Evolutionary conservation across 1,140 invertebrate genomes (phyloP).

Genomic region (Batillaria attramentaria): DNA sequence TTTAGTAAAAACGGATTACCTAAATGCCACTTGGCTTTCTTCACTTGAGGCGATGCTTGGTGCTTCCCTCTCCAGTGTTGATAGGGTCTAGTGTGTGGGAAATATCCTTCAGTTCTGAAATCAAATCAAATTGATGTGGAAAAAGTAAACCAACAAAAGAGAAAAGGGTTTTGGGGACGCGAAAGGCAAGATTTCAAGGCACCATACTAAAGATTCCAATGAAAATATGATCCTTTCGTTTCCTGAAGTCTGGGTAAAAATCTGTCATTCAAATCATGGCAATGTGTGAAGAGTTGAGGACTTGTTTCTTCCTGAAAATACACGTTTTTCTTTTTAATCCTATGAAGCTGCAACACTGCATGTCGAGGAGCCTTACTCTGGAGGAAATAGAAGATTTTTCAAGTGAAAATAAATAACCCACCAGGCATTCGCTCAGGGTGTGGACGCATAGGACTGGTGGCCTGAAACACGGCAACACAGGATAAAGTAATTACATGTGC

Average conservation of each 20-base stretch:
- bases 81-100: slow-evolving; percentile 69
- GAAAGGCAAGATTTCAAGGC: neutral
- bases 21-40: slow-evolving; percentile 99
- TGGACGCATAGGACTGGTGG: slow-evolving; percentile 74
- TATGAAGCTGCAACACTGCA: no score
- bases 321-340: slow-evolving; percentile 7
- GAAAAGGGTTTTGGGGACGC: neutral
- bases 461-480: no score
- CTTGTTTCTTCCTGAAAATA: neutral
- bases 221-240: neutral
- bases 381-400: neutral
- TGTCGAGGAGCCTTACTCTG: no score
- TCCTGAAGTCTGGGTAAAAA: no score
- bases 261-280: no score
- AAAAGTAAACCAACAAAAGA: no score
- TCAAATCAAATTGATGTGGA: neutral
- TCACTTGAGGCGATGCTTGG: slow-evolving; percentile 78
- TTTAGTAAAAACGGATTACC: slow-evolving; percentile 72
- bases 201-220: neutral
- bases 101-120: slow-evolving; percentile 68
- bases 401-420: slow-evolving; percentile 72
- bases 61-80: slow-evolving; percentile 66
- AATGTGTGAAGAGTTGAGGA: no score
- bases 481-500: no score
- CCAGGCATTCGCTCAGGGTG: slow-evolving; percentile 97